These are phyloP conservation scores for Diuraphis noxia DNA, from an alignment of 1,140 invertebrate genomes.

Conservation along the genomic window DNA sequence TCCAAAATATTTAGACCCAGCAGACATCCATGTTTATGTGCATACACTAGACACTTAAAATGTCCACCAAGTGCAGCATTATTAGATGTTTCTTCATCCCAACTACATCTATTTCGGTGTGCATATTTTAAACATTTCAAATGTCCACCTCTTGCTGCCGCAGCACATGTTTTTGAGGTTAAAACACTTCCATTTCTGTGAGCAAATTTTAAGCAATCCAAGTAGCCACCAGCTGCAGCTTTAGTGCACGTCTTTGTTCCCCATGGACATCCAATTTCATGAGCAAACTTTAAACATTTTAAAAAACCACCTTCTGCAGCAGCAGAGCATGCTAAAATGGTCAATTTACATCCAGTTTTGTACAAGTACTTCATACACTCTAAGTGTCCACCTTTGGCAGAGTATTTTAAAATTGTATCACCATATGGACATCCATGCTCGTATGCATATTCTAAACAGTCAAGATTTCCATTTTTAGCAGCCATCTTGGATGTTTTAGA, in stretches of 20 bases:
- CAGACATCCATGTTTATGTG: neutral
- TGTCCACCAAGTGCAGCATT: neutral
- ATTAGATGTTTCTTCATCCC: neutral
- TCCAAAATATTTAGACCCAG: neutral
- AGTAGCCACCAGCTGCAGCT: neutral
- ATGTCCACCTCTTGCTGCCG: neutral
- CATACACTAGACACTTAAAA: neutral
- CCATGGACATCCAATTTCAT: neutral
- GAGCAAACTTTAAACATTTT: neutral
- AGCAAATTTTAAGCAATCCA: neutral
- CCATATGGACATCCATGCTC: neutral
- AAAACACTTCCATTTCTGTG: neutral
- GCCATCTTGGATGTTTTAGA: neutral
- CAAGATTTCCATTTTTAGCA: neutral
- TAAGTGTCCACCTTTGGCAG: neutral
- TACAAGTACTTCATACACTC: neutral
- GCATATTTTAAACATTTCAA: slow-evolving; percentile 22
- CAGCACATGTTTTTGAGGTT: neutral
- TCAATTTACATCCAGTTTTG: neutral
- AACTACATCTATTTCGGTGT: neutral
- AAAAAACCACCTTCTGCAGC: neutral
- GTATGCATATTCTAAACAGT: neutral
- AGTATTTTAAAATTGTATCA: too few relatives aligned
- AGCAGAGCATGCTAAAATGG: too few relatives aligned
- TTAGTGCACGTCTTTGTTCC: neutral